Base-by-base conservation (phyloP, 2,113 vertebrate species). In the Connochaetes taurinus region DNA sequence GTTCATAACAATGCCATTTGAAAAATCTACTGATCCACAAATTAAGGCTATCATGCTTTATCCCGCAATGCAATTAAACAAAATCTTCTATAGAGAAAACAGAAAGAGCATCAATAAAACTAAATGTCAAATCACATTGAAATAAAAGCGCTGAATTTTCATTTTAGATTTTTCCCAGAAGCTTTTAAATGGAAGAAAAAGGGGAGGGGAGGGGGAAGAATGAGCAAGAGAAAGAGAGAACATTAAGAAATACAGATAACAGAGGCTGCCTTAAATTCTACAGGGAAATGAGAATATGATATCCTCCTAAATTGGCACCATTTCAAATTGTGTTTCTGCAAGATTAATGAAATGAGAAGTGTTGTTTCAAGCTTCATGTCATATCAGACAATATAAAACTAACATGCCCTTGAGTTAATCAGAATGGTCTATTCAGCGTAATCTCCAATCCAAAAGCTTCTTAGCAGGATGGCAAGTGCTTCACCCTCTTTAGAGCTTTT, bases 321-420 rank as follows among this genome's bases (percentile, higher is more conserved):
- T 91, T 93, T 99, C 98, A 99, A 98, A 98, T 97, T 98, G 97
- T 98, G 96, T 98, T 98, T 98, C 98, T 98, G 97, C 97, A 98
- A 98, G 95, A 97, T 98, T 99, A 99, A 99, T 98, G 98, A 98
- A 99, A 99, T 98, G 98, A 99, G 98, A 99, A 98, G 98, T 98
- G 98, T 98, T 98, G 98, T 98, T 99, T 99, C 98, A 98, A 99
- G 98, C 98, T 98, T 98, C 97, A 97, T 97, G 97, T 98, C 97
- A 98, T 98, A 98, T 98, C 98, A 98, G 98, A 98, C 98, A 98
- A 98, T 97, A 98, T 98, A 98, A 98, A 98, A 97, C 97, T 98
- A 98, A 97, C 98, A 98, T 97, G 97, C 97, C 98, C 98, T 98
- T 98, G 98, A 99, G 98, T 99, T 99, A 98, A 98, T 98, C 97